A percentile compares a stretch with the other conserved stretches of the same genome.
phyloP scores from a whole-genome alignment of 2,888 invertebrate species.

The Folsomia candida region DNA sequence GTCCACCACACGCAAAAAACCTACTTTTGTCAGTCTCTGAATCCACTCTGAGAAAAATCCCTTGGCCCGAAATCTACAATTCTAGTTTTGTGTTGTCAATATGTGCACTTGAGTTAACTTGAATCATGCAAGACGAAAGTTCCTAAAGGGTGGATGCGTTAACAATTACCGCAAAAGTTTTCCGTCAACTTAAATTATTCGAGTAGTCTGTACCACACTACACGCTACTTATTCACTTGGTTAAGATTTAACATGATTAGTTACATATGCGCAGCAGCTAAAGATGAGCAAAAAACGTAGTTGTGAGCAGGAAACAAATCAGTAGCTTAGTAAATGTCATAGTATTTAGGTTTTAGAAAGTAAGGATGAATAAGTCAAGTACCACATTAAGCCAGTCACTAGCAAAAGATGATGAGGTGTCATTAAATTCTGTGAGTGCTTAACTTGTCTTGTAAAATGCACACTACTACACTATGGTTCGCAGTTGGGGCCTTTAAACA shows the following conservation, averaged over 20 bases:
- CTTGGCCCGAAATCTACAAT: no score
- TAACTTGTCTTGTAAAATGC: slow-evolving; percentile 5
- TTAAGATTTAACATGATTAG: background rate
- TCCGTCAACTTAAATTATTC: background rate
- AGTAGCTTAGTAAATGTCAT: background rate
- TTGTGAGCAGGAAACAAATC: background rate
- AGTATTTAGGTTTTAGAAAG: background rate
- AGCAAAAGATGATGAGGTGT: background rate
- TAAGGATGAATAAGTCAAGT: background rate
- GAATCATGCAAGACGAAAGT: slow-evolving; percentile 5
- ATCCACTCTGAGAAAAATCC: no score
- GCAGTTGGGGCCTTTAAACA: slow-evolving; percentile 4
- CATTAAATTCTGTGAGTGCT: slow-evolving; percentile 5
- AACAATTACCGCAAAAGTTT: background rate
- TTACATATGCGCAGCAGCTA: background rate
- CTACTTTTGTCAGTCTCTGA: background rate
- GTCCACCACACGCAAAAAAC: background rate
- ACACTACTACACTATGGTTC: slow-evolving; percentile 2
- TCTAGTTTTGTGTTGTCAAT: background rate
- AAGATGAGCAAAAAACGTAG: background rate
- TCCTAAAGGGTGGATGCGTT: slow-evolving; percentile 3
- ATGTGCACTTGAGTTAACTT: background rate
- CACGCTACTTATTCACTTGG: background rate
- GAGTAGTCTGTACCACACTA: background rate
- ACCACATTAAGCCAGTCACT: background rate